Conservation (phyloP, 2,888 invertebrate species). For the Conistra vaccinii region DNA sequence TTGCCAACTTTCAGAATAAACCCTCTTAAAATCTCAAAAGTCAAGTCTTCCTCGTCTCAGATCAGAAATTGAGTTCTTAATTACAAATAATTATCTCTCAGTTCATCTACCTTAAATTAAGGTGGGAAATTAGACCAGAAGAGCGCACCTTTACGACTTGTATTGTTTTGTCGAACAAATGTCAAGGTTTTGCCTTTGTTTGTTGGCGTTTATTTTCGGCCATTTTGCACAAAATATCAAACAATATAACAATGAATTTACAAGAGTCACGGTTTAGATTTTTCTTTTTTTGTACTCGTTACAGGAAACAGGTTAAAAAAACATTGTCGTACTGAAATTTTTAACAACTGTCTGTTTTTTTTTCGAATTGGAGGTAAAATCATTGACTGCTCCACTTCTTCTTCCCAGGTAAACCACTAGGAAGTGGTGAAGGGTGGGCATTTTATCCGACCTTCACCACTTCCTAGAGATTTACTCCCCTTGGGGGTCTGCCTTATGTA, state of each 20-base stretch:
- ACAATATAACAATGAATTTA: slow-evolving; percentile 49
- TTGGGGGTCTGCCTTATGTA: background rate
- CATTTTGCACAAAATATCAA: slow-evolving; percentile 34
- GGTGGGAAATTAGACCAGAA: slow-evolving; percentile 21
- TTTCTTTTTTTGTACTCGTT: slow-evolving; percentile 13
- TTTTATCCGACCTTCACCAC: too few species aligned
- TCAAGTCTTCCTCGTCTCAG: background rate
- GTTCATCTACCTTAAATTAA: slow-evolving; percentile 16
- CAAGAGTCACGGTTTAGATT: slow-evolving; percentile 33
- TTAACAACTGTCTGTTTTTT: background rate
- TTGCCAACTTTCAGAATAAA: too few species aligned
- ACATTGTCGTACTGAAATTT: background rate
- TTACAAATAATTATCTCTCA: background rate
- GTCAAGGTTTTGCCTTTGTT: slow-evolving; percentile 38
- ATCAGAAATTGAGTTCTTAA: background rate
- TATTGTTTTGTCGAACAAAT: slow-evolving; percentile 31
- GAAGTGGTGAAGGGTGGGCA: background rate
- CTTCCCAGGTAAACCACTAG: background rate
- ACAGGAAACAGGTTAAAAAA: slow-evolving; percentile 23
- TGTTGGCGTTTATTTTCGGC: slow-evolving; percentile 22
- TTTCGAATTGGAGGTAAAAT: background rate
- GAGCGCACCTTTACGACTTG: background rate
- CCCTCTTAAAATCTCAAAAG: background rate
- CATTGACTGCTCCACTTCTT: background rate
- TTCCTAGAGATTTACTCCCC: too few species aligned